These are phyloP conservation scores for Rhaphigaster nebulosa DNA, from an alignment of 2,888 invertebrate species.

Conservation along the genomic window DNA sequence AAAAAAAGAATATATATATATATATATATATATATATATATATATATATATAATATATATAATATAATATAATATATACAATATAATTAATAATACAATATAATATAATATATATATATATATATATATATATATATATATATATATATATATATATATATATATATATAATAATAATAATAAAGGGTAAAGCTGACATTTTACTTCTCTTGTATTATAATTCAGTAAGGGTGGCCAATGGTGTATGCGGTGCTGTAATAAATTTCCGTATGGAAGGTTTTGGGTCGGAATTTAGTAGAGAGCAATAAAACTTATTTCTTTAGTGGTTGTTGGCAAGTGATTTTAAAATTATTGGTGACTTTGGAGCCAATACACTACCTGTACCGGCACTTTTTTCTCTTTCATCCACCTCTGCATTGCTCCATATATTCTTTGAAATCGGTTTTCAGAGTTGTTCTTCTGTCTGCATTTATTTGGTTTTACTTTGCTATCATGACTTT, in stretches of 20 bases:
- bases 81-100: too few species aligned
- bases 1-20: too few species aligned
- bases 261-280: conserved; percentile 1
- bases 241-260: background rate
- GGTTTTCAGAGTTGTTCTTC: background rate
- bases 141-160: too few species aligned
- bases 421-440: background rate
- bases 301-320: background rate
- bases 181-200: background rate
- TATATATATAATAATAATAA: background rate
- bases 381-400: background rate
- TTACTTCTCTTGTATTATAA: background rate
- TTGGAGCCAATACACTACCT: conserved; percentile 7
- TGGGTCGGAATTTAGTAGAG: conserved; percentile 11
- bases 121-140: too few species aligned
- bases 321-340: conserved; percentile 32
- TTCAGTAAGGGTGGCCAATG: background rate
- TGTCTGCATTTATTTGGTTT: background rate
- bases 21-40: too few species aligned
- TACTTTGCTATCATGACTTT: background rate
- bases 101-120: too few species aligned
- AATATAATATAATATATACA: too few species aligned
- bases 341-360: conserved; percentile 28
- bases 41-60: too few species aligned
- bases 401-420: background rate